Evolutionary conservation across 2,113 vertebrate species (phyloP), one percentile per base, ranked within the genome.

Genomic region (Periophthalmus modestus): DNA sequence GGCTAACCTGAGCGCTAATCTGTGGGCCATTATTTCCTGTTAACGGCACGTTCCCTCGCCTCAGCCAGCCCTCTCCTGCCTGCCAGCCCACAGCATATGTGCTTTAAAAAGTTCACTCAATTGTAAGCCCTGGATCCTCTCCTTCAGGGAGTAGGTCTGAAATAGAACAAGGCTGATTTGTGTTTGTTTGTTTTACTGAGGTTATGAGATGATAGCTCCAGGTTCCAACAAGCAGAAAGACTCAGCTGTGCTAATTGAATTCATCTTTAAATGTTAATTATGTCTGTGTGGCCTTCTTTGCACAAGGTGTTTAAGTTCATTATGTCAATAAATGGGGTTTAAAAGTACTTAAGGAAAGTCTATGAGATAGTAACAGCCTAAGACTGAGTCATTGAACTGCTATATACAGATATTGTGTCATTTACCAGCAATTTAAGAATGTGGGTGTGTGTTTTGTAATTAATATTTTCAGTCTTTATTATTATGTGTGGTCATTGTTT

Each of bases 21-120:
- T 92, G 87, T 91, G 89, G 92, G 89, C 93, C 93, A 93, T 92
- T 93, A 91, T 88, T 91, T 93, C 88, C 89, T 91, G 87, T 91
- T 93, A 92, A 91, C 88, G 82, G 86, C 89, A 79, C 84, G 68
- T 86, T 86, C 83, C 48, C 72, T 80, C 82, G 77, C 80, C 83
- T 74, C 71, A 70, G 85, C 72, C 72, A 69, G 67, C 72, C 68
- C 78, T 28, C 88, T 82, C 79, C 75, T 82, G 81, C 78, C 85
- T 89, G 82, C 76, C 80, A 86, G 84, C 87, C 84, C 81, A 84
- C 77, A 92, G 86, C 86, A 78, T 85, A 84, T 85, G 88, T 82
- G 75, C 84, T 88, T 90, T 89, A 84, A 91, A 65, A 91, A 90
- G 81, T 90, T 88, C 80, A 74, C 84, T 88, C 84, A 62, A 28